Evolutionary conservation across 2,797 vertebrate genomes (phyloP).

Genomic region (Lagocephalus sceleratus): DNA sequence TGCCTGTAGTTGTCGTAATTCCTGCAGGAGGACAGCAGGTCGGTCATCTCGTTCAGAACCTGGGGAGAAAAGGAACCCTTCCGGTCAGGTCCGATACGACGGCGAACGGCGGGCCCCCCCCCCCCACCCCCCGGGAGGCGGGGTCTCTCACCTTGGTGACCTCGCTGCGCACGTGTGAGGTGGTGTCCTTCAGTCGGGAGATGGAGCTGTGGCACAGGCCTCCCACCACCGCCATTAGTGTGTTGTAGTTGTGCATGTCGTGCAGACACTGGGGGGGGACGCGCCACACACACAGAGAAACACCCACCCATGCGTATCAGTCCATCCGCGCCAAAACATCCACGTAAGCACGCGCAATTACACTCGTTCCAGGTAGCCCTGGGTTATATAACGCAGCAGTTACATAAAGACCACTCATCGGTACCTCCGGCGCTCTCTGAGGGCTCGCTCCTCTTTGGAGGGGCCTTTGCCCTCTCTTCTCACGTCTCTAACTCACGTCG

Average conservation of each 20-base stretch:
- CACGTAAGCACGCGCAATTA: constrained; percentile 45
- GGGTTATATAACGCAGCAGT: constrained; percentile 61
- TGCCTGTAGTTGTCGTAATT: constrained; percentile 94
- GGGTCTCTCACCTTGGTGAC: constrained; percentile 84
- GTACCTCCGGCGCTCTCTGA: constrained; percentile 42
- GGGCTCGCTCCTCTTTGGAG: constrained; percentile 47
- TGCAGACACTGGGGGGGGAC: constrained; percentile 86
- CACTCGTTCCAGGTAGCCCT: constrained; percentile 57
- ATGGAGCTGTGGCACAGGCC: constrained; percentile 95
- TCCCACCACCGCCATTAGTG: constrained; percentile 95
- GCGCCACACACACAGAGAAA: constrained; percentile 22
- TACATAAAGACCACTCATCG: constrained; percentile 65
- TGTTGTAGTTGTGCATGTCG: constrained; percentile 93
- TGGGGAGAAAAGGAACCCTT: constrained; percentile 47
- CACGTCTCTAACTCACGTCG: constrained; percentile 48
- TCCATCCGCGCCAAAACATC: constrained; percentile 15
- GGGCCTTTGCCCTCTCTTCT: constrained; percentile 42
- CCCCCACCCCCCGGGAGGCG: too few relatives aligned
- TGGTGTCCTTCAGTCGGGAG: constrained; percentile 95
- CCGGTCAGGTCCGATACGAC: neutral
- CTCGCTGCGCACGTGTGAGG: constrained; percentile 86
- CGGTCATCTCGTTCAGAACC: constrained; percentile 95
- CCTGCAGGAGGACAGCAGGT: constrained; percentile 90
- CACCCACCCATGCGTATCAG: constrained; percentile 26
- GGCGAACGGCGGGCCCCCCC: neutral